These are phyloP conservation scores for Lepidonotus clava DNA, from an alignment of 2,888 invertebrate genomes.

Conservation along the genomic window DNA sequence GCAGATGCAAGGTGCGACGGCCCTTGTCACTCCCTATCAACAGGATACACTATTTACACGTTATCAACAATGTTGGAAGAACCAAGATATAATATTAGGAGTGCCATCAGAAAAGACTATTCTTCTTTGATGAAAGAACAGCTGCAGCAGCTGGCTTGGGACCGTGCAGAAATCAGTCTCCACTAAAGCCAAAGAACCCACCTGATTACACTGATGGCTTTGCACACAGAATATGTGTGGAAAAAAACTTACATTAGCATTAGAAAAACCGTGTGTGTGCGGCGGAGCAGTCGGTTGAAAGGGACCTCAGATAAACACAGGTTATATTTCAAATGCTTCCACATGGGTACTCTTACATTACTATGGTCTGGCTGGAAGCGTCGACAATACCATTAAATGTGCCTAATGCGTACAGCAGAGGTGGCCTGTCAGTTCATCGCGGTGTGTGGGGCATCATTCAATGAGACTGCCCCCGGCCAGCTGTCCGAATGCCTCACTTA, in stretches of 20 bases:
- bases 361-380: not conserved
- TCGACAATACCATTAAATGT: not conserved
- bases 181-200: not conserved
- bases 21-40: not conserved
- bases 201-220: not conserved
- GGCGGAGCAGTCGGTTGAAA: not conserved
- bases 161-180: not conserved
- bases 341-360: not conserved
- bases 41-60: not conserved
- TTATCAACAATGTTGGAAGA: not conserved
- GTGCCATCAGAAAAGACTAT: not conserved
- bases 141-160: not conserved
- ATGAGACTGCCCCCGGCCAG: not conserved
- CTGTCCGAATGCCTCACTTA: not conserved
- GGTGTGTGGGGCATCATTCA: not conserved
- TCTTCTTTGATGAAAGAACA: conserved; percentile 17
- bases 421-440: not conserved
- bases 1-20: too few species aligned
- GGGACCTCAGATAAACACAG: not conserved
- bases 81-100: not conserved
- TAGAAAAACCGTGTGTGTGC: not conserved
- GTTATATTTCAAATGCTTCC: not conserved
- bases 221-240: not conserved
- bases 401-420: not conserved
- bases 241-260: not conserved